Conservation (phyloP, 2,888 invertebrate species). For the Meiosimyza decipiens region DNA sequence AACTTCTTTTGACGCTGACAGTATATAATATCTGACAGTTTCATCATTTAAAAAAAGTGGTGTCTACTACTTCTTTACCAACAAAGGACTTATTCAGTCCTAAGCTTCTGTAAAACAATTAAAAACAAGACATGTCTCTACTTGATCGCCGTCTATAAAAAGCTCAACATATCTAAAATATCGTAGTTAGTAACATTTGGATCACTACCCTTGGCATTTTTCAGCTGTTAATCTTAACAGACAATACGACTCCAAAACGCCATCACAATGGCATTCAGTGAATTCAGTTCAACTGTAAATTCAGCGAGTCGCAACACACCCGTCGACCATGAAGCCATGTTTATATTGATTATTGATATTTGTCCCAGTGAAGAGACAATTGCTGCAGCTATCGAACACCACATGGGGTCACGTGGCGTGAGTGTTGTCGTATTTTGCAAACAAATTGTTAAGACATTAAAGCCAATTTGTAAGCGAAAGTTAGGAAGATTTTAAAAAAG, state of each 20-base stretch:
- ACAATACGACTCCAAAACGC: not conserved
- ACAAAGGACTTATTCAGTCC: too few species aligned
- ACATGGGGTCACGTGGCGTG: slow-evolving; percentile 16
- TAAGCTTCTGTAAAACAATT: too few species aligned
- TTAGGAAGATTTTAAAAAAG: not conserved
- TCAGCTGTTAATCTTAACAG: not conserved
- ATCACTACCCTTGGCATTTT: not conserved
- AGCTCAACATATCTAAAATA: too few species aligned
- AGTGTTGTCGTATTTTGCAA: not conserved
- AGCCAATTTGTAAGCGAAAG: slow-evolving; percentile 26
- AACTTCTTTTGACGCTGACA: too few species aligned
- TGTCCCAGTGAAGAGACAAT: slow-evolving; percentile 18
- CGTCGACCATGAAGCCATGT: slow-evolving; percentile 23
- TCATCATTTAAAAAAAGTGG: too few species aligned
- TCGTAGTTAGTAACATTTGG: too few species aligned
- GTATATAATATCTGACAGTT: too few species aligned
- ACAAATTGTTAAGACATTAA: slow-evolving; percentile 29
- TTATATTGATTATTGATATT: slow-evolving; percentile 22
- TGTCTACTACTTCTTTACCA: too few species aligned
- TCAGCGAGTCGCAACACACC: slow-evolving; percentile 1
- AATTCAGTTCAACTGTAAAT: not conserved
- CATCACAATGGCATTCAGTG: not conserved
- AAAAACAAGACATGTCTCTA: too few species aligned
- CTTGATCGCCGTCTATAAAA: too few species aligned
- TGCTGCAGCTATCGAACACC: not conserved